Base-by-base conservation (phyloP, 2,888 invertebrate species). In the Trissolcus japonicus region DNA sequence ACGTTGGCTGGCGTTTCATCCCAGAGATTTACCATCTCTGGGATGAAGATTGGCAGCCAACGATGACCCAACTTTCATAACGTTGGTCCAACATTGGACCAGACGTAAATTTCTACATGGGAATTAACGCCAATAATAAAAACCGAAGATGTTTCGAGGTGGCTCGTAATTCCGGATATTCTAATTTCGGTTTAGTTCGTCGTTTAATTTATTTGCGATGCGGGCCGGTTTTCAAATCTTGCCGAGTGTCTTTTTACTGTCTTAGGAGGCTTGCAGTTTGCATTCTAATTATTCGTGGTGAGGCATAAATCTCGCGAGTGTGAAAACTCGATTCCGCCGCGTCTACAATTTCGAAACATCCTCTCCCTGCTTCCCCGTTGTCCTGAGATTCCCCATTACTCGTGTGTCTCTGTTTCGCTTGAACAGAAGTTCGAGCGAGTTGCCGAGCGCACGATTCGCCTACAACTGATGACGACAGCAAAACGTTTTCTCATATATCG, bases 201-300 rank as follows among this genome's bases (percentile, higher is more conserved):
- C 16, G n/a, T 48, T 48, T 48, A 17, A 51, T 51, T 51, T 17
- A 51, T 51, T 19, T 19, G 19, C 16, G 19, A 17, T 51, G n/a
- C n/a, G 4, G n/a, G 48, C 6, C 54, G 54, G 9, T 14, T 55
- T 43, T 29, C 11, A 19, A 48, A 48, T 60, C 35, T 40, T 51
- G 19, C 0, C 7, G 17, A n/a, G 25, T 21, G 9, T 60, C 65
- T 40, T 29, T 59, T 63, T 35, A 29, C 43, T 4, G 53, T 40
- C 63, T 66, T 74, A 50, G 56, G 84, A 6, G 86, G 83, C 85
- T 86, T 83, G 83, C 81, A 81, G 57, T 80, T 82, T 80, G 81
- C 79, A 79, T 85, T 84, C 83, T 85, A 86, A 86, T 86, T 86
- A 85, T 84, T 82, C 81, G 77, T 48, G 56, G 51, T 76, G 55